A percentile compares a stretch with the other conserved stretches of the same genome.
phyloP scores from a whole-genome alignment of 1,140 invertebrate genomes.

The Drosophila miranda region DNA sequence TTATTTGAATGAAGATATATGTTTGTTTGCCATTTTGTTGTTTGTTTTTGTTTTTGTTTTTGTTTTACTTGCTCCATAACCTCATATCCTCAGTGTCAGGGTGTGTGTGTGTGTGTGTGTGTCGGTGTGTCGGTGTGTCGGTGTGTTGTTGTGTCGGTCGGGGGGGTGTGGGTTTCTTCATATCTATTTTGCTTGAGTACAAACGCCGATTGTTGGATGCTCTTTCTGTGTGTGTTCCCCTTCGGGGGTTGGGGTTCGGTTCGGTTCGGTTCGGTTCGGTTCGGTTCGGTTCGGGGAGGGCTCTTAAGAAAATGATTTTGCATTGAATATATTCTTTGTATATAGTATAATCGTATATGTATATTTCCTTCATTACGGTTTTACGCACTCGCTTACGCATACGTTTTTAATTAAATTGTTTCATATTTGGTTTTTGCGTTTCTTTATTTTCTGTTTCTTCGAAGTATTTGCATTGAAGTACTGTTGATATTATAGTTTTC shows the following conservation, averaged over 20 bases:
- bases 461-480: conserved; percentile 64
- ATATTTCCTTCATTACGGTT: conserved; percentile 64
- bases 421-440: conserved; percentile 42
- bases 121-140: conserved; percentile 11
- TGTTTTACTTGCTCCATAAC: conserved; percentile 64
- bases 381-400: conserved; percentile 46
- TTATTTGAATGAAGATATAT: conserved; percentile 81
- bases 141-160: background rate
- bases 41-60: conserved; percentile 45
- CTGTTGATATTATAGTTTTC: conserved; percentile 65
- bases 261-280: too few relatives aligned
- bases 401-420: conserved; percentile 46
- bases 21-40: conserved; percentile 42
- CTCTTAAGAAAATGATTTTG: conserved; percentile 60
- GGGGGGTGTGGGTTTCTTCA: conserved; percentile 3
- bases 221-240: conserved; percentile 18
- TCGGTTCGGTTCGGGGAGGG: background rate
- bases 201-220: conserved; percentile 26
- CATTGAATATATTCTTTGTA: conserved; percentile 65
- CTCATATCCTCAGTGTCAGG: conserved; percentile 48
- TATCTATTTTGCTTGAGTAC: conserved; percentile 28
- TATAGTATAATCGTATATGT: conserved; percentile 70
- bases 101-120: conserved; percentile 22
- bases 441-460: conserved; percentile 25
- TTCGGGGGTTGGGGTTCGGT: too few relatives aligned